phyloP scores from a whole-genome alignment of 2,888 invertebrate species.

The Cactoblastis cactorum region DNA sequence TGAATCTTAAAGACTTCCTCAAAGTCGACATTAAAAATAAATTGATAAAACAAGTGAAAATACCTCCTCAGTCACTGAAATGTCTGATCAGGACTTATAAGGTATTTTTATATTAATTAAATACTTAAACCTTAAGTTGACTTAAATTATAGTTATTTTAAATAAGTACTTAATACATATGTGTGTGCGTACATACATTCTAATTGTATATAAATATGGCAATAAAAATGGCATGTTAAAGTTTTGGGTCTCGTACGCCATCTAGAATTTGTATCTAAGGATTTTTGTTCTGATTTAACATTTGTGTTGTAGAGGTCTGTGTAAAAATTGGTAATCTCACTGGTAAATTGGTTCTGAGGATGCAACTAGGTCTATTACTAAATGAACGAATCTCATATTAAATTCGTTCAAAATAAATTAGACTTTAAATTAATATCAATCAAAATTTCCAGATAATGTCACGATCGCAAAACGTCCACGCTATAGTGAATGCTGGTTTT shows the following conservation, averaged over 20 bases:
- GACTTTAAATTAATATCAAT: background rate
- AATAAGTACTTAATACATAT: too few species aligned
- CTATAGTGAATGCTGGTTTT: slow-evolving; percentile 88
- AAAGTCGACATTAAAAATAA: slow-evolving; percentile 55
- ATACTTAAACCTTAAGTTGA: background rate
- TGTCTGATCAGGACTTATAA: slow-evolving; percentile 62
- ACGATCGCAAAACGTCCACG: slow-evolving; percentile 87
- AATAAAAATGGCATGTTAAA: too few species aligned
- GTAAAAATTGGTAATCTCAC: too few species aligned
- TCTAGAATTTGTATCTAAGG: too few species aligned
- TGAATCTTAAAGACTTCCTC: slow-evolving; percentile 55
- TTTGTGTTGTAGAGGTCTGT: too few species aligned
- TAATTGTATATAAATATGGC: too few species aligned
- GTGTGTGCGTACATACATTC: too few species aligned
- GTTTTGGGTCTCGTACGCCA: too few species aligned
- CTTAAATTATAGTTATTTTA: background rate
- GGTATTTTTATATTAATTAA: slow-evolving; percentile 35
- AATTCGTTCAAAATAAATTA: background rate
- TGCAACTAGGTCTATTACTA: too few species aligned
- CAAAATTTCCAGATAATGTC: slow-evolving; percentile 83
- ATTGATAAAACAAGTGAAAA: slow-evolving; percentile 63
- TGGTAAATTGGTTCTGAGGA: too few species aligned
- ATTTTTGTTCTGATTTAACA: too few species aligned
- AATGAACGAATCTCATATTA: too few species aligned
- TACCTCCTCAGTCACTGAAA: slow-evolving; percentile 59